Base-by-base conservation (phyloP, 2,888 invertebrate species). In the Esperia sulphurella region DNA sequence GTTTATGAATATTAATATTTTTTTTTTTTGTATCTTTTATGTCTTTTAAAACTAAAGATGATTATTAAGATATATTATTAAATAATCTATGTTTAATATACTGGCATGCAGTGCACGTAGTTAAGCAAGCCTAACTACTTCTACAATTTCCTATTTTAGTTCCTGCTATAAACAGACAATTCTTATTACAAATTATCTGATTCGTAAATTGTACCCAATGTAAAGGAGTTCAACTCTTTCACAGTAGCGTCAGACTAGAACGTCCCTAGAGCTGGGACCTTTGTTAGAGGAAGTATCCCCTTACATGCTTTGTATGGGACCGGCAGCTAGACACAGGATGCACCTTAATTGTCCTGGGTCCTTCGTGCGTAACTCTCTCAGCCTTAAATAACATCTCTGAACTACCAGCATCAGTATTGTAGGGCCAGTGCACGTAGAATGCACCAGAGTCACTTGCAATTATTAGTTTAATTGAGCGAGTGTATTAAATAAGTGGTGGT, bases 241-340 rank as follows among this genome's bases (percentile, higher is more conserved):
- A 68, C 59, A 54, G 57, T 61, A 60, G 59, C 58, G 59, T 59
- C 61, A 58, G 63, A 71, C 68, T 70, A 72, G 71, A 69, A 65
- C 65, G 71, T 74, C 73, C 68, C 72, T 78, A 82, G 77, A 72
- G 71, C 72, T 75, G 70, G 70, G 72, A 68, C 79, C 76, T 71
- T 81, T 83, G 88, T 84, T 77, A 76, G 71, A 83, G 84, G 86
- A 85, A 87, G 83, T 88, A 86, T 88, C 86, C 67, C 67, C 81
- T 88, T 87, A 83, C 88, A 68, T 53, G 71, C 82, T 83, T 87
- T 88, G 86, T 87, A 67, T 66, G 65, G 68, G 59, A 62, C 65
- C 63, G 74, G 71, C 71, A 66, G 61, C 71, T 68, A 59, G 63
- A 63, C 65, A 69, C 82, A 80, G 81, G 80, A 83, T 81, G 83